Percentiles rank a stretch among this genome's conserved stretches.
These are phyloP conservation scores for Mellivora capensis DNA, from an alignment of 2,113 vertebrate genomes.

Conservation along the genomic window DNA sequence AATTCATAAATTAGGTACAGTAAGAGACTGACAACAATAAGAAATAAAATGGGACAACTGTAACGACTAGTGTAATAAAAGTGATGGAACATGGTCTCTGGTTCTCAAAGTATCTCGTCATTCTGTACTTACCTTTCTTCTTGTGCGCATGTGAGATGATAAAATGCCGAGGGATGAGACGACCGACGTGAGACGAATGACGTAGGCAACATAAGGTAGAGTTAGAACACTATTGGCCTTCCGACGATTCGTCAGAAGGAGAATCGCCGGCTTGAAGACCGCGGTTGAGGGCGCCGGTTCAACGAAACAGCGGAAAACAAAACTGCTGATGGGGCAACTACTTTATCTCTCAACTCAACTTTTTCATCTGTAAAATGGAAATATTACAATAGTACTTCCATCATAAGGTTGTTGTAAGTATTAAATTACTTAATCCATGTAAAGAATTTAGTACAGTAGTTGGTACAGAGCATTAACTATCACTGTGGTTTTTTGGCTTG, in stretches of 20 bases:
- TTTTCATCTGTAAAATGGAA: background rate
- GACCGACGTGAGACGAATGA: background rate
- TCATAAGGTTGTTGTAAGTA: background rate
- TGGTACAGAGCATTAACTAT: background rate
- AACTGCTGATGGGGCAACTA: background rate
- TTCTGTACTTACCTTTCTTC: background rate
- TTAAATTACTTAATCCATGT: background rate
- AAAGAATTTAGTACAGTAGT: background rate
- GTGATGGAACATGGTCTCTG: background rate
- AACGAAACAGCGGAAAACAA: background rate
- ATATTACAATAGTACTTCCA: background rate
- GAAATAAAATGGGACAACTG: background rate
- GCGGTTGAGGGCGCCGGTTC: rapidly evolving
- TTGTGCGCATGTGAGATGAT: background rate
- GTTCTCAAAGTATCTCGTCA: background rate
- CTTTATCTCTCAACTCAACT: background rate
- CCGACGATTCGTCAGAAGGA: background rate
- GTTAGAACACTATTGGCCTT: background rate
- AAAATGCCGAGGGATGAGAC: background rate
- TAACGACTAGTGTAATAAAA: background rate
- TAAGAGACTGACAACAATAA: background rate
- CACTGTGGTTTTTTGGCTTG: background rate
- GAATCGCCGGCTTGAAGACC: background rate
- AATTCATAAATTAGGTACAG: background rate
- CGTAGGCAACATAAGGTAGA: background rate